Conservation (phyloP, 1,140 invertebrate genomes). For the Hestina assimilis region DNA sequence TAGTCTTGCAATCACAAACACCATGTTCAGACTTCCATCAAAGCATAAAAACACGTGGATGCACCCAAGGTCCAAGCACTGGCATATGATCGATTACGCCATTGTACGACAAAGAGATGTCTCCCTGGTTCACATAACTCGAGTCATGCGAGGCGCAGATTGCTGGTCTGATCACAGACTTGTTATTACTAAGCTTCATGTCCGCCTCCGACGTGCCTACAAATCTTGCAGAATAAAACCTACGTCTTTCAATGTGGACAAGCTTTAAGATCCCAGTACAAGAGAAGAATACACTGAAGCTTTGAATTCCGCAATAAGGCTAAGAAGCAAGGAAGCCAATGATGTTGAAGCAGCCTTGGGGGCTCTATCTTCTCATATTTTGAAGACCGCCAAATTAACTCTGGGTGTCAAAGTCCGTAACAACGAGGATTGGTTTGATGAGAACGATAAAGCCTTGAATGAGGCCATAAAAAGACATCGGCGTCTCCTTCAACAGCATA, state of each 20-base stretch:
- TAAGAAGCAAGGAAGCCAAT: no score
- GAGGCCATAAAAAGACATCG: constrained; percentile 24
- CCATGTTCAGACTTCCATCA: no score
- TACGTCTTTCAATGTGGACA: background rate
- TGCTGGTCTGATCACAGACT: background rate
- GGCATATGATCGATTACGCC: background rate
- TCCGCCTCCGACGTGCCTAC: background rate
- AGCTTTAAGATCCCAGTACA: background rate
- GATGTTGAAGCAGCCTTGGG: no score
- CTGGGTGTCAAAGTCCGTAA: constrained; percentile 7
- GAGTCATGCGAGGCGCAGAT: background rate
- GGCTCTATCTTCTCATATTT: no score
- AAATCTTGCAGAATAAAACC: background rate
- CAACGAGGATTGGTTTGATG: constrained; percentile 34
- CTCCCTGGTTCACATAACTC: background rate
- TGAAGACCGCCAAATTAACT: constrained; percentile 4
- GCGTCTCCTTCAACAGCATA: constrained; percentile 1
- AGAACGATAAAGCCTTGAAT: constrained; percentile 22
- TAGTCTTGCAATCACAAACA: no score
- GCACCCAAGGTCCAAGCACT: no score
- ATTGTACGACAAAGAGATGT: background rate
- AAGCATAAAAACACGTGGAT: no score
- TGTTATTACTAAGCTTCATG: background rate
- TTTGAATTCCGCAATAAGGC: no score
- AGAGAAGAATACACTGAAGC: background rate